phyloP scores from a whole-genome alignment of 92 coral and sea anemone species.

The Epizoanthus rinbou region DNA sequence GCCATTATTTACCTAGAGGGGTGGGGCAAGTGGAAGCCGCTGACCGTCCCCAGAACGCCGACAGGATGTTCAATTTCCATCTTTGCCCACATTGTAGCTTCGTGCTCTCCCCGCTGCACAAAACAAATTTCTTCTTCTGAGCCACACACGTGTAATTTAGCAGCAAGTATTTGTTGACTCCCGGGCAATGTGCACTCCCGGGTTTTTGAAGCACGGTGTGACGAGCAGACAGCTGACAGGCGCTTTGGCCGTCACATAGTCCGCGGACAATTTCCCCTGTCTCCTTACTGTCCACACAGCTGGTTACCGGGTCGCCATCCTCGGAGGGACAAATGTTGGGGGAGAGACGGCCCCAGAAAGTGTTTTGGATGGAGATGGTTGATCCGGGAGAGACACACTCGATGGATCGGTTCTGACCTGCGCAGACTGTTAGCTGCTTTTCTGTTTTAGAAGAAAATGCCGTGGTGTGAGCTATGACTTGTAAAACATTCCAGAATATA shows the following conservation, averaged over 20 bases:
- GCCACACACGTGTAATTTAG: conserved; percentile 94
- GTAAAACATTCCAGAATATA: too few relatives aligned
- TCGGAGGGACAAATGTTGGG: conserved; percentile 90
- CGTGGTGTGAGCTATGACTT: background rate
- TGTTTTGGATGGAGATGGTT: conserved; percentile 81
- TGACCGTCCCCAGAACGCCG: conserved; percentile 94
- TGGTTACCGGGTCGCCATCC: conserved; percentile 87
- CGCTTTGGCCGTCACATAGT: conserved; percentile 86
- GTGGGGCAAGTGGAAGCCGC: conserved; percentile 92
- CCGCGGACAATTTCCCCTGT: conserved; percentile 76
- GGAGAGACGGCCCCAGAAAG: conserved; percentile 97
- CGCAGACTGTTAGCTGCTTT: conserved; percentile 85
- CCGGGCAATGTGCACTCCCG: conserved; percentile 92
- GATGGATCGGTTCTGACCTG: conserved; percentile 92
- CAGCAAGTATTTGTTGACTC: conserved; percentile 89
- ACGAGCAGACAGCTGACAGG: conserved; percentile 89
- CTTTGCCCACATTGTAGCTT: conserved; percentile 83
- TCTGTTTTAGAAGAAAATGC: conserved; percentile 50
- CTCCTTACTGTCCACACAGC: conserved; percentile 69
- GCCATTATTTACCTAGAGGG: conserved; percentile 54
- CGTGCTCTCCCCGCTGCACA: conserved; percentile 95
- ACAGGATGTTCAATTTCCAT: conserved; percentile 81
- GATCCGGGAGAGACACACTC: conserved; percentile 97
- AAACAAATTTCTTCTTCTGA: conserved; percentile 81
- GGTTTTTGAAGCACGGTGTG: conserved; percentile 86